Percentiles rank a stretch among this genome's conserved stretches.
These are phyloP conservation scores for Campopleginae sp. DNA, from an alignment of 2,888 invertebrate species.

Conservation along the genomic window DNA sequence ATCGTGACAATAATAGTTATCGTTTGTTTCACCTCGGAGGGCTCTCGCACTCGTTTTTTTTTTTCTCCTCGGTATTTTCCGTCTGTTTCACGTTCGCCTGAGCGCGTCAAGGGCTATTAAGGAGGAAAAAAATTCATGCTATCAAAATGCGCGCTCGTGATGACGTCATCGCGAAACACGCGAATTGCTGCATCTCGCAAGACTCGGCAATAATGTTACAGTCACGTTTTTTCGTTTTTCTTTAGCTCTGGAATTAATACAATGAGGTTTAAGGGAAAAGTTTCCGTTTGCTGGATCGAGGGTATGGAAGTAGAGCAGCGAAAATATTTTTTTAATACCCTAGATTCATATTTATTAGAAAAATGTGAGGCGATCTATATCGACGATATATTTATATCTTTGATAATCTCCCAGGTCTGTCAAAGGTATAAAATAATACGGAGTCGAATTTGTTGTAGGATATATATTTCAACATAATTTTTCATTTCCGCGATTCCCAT, in stretches of 20 bases:
- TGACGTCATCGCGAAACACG: background rate
- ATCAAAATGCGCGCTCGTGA: slow-evolving; percentile 45
- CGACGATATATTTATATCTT: background rate
- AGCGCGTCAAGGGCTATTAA: background rate
- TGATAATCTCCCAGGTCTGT: slow-evolving; percentile 10
- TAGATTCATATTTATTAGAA: background rate
- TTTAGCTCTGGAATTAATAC: background rate
- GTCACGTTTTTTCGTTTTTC: background rate
- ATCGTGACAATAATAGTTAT: slow-evolving; percentile 75
- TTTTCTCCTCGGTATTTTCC: slow-evolving; percentile 28
- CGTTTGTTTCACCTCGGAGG: slow-evolving; percentile 70
- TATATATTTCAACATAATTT: slow-evolving; percentile 14
- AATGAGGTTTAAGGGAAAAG: background rate
- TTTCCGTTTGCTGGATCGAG: background rate
- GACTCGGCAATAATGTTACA: background rate
- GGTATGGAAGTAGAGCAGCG: background rate
- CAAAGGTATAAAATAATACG: background rate
- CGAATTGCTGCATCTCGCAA: background rate
- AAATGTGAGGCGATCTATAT: background rate
- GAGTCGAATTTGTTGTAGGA: slow-evolving; percentile 6
- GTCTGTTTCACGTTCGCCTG: slow-evolving; percentile 12
- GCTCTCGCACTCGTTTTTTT: slow-evolving; percentile 30
- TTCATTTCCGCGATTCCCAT: slow-evolving; percentile 18
- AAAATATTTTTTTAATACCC: background rate
- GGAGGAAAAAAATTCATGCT: slow-evolving; percentile 24